Base-by-base conservation (phyloP, 1,140 invertebrate genomes). In the Heliconius congener region DNA sequence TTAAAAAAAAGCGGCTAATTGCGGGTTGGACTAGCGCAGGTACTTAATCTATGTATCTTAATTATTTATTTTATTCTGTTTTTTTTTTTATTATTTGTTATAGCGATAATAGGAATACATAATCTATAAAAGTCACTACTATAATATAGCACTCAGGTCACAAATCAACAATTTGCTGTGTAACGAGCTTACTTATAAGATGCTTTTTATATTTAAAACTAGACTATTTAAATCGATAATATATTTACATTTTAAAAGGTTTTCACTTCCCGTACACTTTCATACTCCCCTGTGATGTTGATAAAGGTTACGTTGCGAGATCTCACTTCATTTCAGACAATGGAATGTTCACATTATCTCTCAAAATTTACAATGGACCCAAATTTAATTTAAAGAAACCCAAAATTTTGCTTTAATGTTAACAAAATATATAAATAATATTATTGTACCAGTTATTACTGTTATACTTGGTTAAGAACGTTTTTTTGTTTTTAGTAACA, bases 241-340 rank as follows among this genome's bases (percentile, higher is more conserved):
- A 66, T 66, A 66, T 66, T 66, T 66, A 66, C 60, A 66, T 66
- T 66, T 66, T 18, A 66, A 66, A 30, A 30, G 60, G 6, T 66
- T 66, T 30, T 4, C 9, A 66, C 60, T 66, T 27, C n/a, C 16
- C 60, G 27, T 30, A 30, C 60, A 66, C 23, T 66, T 30, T 27
- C 27, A 66, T 66, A 66, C 23, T 66, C 60, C 60, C 60, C 27
- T 16, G 60, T 30, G 60, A 66, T 66, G 60, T 66, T 66, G 60
- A 66, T 66, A 66, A 66, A 66, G 60, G 60, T 66, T 30, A 66
- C 60, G 13, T 66, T 2, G 27, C 60, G 60, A 66, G 60, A 66
- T 66, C 23, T 66, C 60, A 66, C 60, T 66, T 66, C 27, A 66
- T 66, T 66, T 66, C 60, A 66, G 27, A 66, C 60, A 66, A 30